These are phyloP conservation scores for Mixornis gularis DNA, from an alignment of 2,113 vertebrate genomes.

Conservation along the genomic window DNA sequence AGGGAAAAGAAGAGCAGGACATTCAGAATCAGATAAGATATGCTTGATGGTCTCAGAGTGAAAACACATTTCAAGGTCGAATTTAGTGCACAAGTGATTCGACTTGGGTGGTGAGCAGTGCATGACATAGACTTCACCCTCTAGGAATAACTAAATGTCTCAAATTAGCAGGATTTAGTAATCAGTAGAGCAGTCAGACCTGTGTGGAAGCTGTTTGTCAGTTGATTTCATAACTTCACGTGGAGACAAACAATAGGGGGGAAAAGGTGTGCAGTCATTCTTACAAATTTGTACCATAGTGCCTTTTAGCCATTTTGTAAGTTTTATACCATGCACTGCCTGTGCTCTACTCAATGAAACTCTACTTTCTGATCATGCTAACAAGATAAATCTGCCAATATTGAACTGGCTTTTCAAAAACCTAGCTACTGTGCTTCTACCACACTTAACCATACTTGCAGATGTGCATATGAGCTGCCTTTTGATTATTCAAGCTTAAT, in stretches of 20 bases:
- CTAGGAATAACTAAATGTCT: neutral
- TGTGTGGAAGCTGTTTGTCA: neutral
- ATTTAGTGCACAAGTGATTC: accelerated
- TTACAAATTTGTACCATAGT: neutral
- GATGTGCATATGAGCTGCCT: neutral
- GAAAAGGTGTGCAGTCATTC: neutral
- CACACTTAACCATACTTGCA: neutral
- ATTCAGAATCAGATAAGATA: neutral
- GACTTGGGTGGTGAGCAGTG: neutral
- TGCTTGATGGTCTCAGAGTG: neutral
- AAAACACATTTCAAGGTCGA: neutral
- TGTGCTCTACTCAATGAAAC: neutral
- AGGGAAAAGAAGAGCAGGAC: neutral
- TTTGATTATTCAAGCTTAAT: neutral
- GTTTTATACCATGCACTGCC: neutral
- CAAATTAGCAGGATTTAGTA: neutral
- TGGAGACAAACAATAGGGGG: neutral
- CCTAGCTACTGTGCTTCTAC: neutral
- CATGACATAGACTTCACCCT: neutral
- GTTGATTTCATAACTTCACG: neutral
- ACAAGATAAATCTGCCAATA: neutral
- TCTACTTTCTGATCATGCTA: neutral
- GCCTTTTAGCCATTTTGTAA: accelerated
- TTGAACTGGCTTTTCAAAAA: neutral
- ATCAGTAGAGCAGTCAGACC: neutral